Evolutionary conservation across 2,888 invertebrate species (phyloP).

Genomic region (Coleophora deauratella): DNA sequence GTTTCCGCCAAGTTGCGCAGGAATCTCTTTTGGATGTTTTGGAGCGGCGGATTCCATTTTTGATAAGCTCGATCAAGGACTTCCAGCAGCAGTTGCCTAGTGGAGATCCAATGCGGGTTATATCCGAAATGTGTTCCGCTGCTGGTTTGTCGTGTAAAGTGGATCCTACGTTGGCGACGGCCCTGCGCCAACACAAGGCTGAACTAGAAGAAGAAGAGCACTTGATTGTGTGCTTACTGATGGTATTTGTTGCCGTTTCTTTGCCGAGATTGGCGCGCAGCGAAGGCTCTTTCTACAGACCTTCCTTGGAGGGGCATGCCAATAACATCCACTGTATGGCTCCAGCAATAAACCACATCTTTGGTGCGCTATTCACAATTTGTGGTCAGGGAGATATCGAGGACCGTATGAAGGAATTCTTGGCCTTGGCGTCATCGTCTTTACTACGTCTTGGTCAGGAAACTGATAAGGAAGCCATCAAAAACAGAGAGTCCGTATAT

Average conservation of each 20-base stretch:
- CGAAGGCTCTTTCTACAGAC: constrained; percentile 91
- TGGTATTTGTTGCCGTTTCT: constrained; percentile 99
- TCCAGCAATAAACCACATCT: constrained; percentile 95
- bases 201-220: constrained; percentile 95
- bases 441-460: constrained; percentile 95
- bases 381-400: constrained; percentile 97
- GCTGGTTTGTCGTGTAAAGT: constrained; percentile 95
- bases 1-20: constrained; percentile 95
- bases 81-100: constrained; percentile 94
- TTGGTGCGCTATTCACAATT: constrained; percentile 96
- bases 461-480: constrained; percentile 94
- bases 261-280: constrained; percentile 94
- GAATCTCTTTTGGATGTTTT: constrained; percentile 95
- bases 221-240: constrained; percentile 92
- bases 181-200: constrained; percentile 90
- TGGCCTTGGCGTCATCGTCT: constrained; percentile 95
- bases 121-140: constrained; percentile 98
- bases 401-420: constrained; percentile 97
- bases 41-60: constrained; percentile 95
- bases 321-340: constrained; percentile 99
- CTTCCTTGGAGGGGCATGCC: constrained; percentile 93
- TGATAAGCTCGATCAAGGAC: constrained; percentile 95
- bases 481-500: constrained; percentile 97
- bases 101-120: constrained; percentile 91
- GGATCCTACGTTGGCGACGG: constrained; percentile 94